A percentile compares a stretch with the other conserved stretches of the same genome.
phyloP scores from a whole-genome alignment of 2,113 vertebrate species.

The Bubalus kerabau region DNA sequence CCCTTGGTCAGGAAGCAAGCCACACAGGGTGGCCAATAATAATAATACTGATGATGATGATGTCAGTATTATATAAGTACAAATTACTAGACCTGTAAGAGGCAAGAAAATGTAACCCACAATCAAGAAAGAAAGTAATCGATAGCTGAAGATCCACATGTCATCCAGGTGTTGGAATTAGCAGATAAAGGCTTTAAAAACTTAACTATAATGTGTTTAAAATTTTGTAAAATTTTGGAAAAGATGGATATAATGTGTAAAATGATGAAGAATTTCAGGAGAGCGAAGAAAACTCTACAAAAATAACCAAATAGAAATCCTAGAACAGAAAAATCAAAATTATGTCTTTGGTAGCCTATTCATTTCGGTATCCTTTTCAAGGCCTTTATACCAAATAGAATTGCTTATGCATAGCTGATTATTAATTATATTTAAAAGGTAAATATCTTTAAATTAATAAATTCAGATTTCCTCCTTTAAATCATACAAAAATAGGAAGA shows the following conservation, averaged over 20 bases:
- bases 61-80: neutral
- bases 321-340: neutral
- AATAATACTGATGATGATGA: neutral
- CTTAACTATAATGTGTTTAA: neutral
- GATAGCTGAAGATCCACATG: neutral
- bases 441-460: neutral
- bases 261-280: neutral
- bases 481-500: neutral
- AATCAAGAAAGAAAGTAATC: neutral
- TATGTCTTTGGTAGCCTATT: neutral
- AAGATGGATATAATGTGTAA: neutral
- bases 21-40: neutral
- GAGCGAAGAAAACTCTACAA: neutral
- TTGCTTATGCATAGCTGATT: neutral
- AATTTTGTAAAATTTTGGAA: neutral
- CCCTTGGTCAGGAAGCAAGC: neutral
- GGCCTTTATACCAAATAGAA: neutral
- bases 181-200: neutral
- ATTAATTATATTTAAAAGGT: neutral
- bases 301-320: neutral
- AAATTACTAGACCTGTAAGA: neutral
- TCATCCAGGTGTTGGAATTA: slow-evolving; percentile 4
- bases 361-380: neutral
- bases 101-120: neutral
- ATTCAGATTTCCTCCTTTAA: slow-evolving; percentile 6